phyloP scores from a whole-genome alignment of 2,888 invertebrate genomes.

The Drosophila flavopinicola region DNA sequence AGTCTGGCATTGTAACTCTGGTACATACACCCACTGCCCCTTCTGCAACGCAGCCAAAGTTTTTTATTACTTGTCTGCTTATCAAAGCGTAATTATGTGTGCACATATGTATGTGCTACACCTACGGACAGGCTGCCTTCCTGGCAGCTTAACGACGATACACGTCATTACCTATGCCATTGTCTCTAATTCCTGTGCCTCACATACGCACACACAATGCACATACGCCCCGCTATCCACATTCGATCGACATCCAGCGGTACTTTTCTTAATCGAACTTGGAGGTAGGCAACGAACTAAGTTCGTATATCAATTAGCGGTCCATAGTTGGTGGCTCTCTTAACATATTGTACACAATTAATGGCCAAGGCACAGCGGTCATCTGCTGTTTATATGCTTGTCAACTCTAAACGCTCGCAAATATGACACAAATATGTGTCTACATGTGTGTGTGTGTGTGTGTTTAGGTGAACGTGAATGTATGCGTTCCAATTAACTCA shows the following conservation, averaged over 20 bases:
- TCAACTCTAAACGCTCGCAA: conserved; percentile 58
- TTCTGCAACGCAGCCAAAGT: conserved; percentile 30
- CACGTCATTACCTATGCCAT: conserved; percentile 62
- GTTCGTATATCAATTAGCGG: conserved; percentile 64
- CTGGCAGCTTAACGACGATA: conserved; percentile 45
- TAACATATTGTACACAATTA: conserved; percentile 63
- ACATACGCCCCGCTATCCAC: conserved; percentile 47
- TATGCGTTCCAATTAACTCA: conserved; percentile 70
- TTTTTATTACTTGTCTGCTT: conserved; percentile 73
- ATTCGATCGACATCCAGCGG: neutral
- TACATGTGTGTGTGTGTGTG: conserved; percentile 6
- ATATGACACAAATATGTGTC: conserved; percentile 21
- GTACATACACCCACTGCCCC: conserved; percentile 7
- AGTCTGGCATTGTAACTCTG: conserved; percentile 62
- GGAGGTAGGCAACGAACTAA: conserved; percentile 38
- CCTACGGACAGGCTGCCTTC: conserved; percentile 24
- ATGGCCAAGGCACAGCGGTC: conserved; percentile 33
- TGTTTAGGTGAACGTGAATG: conserved; percentile 23
- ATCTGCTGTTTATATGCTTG: conserved; percentile 56
- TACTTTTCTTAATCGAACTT: conserved; percentile 37
- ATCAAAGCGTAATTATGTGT: conserved; percentile 77
- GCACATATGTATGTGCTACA: conserved; percentile 48
- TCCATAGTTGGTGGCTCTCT: conserved; percentile 40
- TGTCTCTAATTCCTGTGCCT: conserved; percentile 45
- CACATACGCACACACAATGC: conserved; percentile 34